Percentiles rank a stretch among this genome's conserved stretches.
phyloP scores from a whole-genome alignment of 2,888 invertebrate species.

The Cyclophora albipunctata region DNA sequence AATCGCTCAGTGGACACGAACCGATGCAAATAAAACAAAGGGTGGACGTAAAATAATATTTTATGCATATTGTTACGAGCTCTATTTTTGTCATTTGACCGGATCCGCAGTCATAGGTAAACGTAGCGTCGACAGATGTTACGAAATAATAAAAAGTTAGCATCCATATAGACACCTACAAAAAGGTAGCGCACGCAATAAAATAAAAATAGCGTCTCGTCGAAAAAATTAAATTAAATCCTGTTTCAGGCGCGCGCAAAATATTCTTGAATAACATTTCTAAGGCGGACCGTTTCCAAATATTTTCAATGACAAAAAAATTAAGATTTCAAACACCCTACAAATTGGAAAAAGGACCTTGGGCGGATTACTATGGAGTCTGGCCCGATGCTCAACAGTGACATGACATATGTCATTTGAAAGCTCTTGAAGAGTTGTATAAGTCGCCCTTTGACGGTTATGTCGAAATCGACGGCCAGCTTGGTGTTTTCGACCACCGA shows the following conservation, averaged over 20 bases:
- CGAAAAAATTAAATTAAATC: conserved; percentile 32
- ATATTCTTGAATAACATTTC: conserved; percentile 24
- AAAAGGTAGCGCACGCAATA: conserved; percentile 31
- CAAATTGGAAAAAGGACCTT: background rate
- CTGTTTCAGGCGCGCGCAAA: conserved; percentile 25
- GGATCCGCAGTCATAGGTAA: background rate
- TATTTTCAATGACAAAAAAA: conserved; percentile 16
- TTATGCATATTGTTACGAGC: conserved; percentile 20
- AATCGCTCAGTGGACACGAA: conserved; percentile 30
- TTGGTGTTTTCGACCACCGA: too few relatives aligned
- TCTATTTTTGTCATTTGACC: conserved; percentile 8
- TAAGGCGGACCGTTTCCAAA: conserved; percentile 17
- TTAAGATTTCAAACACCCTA: background rate
- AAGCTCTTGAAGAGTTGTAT: too few relatives aligned
- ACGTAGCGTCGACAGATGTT: conserved; percentile 7
- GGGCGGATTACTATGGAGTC: too few relatives aligned
- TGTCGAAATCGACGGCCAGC: too few relatives aligned
- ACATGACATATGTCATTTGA: too few relatives aligned
- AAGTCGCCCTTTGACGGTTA: too few relatives aligned
- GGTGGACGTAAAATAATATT: conserved; percentile 27
- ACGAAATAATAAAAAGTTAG: conserved; percentile 30
- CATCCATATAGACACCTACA: conserved; percentile 11
- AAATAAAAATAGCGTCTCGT: conserved; percentile 29
- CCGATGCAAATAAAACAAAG: conserved; percentile 28
- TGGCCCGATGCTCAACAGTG: too few relatives aligned